Evolutionary conservation across 2,797 vertebrate genomes (phyloP).

Genomic region (Bradypus variegatus): DNA sequence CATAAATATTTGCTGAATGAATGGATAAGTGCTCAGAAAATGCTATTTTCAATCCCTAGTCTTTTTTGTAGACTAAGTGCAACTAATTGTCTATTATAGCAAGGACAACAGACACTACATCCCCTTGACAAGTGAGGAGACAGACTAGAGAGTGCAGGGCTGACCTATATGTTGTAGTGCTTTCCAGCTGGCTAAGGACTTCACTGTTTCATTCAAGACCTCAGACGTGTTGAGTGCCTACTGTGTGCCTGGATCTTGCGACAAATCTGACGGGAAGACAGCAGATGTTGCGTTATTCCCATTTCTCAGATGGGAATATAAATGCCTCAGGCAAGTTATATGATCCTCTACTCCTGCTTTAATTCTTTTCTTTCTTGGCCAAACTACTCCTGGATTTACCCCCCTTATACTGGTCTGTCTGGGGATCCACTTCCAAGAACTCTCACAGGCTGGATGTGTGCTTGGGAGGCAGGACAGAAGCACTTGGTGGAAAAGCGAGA

Average conservation of each 20-base stretch:
- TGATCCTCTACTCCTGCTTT: too few species aligned
- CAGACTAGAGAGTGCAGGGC: not conserved
- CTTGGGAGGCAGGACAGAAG: not conserved
- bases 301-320: not conserved
- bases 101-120: not conserved
- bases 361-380: not conserved
- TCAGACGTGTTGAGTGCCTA: not conserved
- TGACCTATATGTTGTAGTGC: fast-evolving
- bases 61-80: not conserved
- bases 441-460: not conserved
- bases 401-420: not conserved
- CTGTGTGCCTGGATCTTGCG: not conserved
- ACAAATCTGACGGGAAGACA: not conserved
- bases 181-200: not conserved
- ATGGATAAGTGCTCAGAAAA: not conserved
- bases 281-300: not conserved
- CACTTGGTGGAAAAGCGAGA: not conserved
- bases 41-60: not conserved
- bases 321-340: not conserved
- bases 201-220: not conserved
- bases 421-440: not conserved
- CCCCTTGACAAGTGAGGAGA: not conserved
- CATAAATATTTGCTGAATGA: not conserved
- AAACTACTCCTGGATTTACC: not conserved
- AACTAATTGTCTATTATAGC: not conserved